These are phyloP conservation scores for Rotaria socialis DNA, from an alignment of 2,888 invertebrate genomes.

Conservation along the genomic window DNA sequence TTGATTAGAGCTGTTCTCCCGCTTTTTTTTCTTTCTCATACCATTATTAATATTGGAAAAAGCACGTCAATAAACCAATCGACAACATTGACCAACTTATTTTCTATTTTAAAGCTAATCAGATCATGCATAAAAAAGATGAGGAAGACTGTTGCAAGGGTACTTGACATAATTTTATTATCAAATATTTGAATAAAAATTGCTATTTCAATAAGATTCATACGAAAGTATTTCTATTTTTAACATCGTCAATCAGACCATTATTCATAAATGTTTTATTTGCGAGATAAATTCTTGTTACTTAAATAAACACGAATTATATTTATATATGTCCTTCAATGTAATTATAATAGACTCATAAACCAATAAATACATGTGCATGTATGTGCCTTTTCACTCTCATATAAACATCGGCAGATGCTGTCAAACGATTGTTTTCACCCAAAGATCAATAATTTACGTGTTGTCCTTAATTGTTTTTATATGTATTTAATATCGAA, in stretches of 20 bases:
- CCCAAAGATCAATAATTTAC: not conserved
- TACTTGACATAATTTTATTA: not conserved
- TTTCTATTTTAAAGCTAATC: not conserved
- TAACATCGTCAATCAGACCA: not conserved
- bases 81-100: not conserved
- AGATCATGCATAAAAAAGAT: not conserved
- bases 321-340: not conserved
- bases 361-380: not conserved
- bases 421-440: not conserved
- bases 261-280: too few relatives aligned
- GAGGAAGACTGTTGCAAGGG: not conserved
- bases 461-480: not conserved
- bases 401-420: not conserved
- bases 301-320: not conserved
- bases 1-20: not conserved
- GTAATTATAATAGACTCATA: not conserved
- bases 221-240: not conserved
- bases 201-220: not conserved
- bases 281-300: too few relatives aligned
- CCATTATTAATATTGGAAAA: not conserved
- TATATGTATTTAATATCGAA: not conserved
- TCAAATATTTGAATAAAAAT: not conserved
- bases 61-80: not conserved
- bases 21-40: not conserved
- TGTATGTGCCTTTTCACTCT: not conserved